These are phyloP conservation scores for Hippocampus barbouri DNA, from an alignment of 2,113 vertebrate genomes.

Conservation along the genomic window DNA sequence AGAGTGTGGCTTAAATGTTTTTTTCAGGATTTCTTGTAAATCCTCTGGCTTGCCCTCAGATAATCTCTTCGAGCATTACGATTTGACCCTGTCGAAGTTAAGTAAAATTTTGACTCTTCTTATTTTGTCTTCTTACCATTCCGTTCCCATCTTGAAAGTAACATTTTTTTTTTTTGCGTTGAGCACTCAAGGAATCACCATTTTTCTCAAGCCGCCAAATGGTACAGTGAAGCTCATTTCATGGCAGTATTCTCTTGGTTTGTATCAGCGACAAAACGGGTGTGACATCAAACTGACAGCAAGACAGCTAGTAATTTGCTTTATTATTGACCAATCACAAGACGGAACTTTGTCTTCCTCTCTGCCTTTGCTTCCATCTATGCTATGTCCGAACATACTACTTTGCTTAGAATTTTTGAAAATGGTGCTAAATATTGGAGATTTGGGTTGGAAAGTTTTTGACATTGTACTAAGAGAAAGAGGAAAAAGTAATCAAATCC, in stretches of 20 bases:
- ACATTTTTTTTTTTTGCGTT: neutral
- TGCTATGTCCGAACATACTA: too few relatives aligned
- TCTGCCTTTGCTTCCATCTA: too few relatives aligned
- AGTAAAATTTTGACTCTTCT: slow-evolving; percentile 22
- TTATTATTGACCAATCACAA: too few relatives aligned
- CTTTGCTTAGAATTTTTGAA: too few relatives aligned
- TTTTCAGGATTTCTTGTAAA: neutral
- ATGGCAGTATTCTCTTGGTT: neutral
- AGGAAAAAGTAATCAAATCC: too few relatives aligned
- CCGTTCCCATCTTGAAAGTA: neutral
- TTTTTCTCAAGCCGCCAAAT: neutral
- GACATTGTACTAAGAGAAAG: too few relatives aligned
- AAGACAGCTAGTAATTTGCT: too few relatives aligned
- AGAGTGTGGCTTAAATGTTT: neutral
- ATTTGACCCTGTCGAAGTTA: slow-evolving; percentile 10
- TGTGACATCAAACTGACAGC: too few relatives aligned
- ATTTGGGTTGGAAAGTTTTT: too few relatives aligned
- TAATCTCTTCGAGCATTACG: neutral
- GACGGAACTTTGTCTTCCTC: too few relatives aligned
- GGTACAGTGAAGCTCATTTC: neutral
- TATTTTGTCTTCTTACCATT: neutral
- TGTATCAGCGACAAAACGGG: too few relatives aligned
- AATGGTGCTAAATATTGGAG: too few relatives aligned
- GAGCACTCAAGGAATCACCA: neutral
- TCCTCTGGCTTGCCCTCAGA: neutral